Evolutionary conservation across 2,797 vertebrate genomes (phyloP), one percentile per base, ranked within the genome.

Genomic region (Okamejei kenojei): DNA sequence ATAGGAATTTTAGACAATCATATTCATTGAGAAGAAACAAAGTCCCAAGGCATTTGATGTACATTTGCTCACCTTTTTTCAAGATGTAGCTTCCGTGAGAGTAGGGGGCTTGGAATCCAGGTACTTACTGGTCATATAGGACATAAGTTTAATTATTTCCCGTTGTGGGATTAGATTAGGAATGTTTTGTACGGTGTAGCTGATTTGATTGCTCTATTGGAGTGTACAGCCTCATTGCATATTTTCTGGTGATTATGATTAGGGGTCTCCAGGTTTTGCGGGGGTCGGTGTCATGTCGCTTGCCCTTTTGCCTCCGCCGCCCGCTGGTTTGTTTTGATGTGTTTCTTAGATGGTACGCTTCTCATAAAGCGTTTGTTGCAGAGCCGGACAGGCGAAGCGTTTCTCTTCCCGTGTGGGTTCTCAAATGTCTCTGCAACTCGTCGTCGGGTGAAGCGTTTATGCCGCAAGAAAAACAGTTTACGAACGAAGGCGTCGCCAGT

Each of bases 211-310:
- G 97, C 94, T 96, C 95, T 95, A 95, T 96, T 95, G 93, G 97
- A 96, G 93, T 97, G 96, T 4, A 97, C 97, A 92, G 98, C 98
- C 32, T 99, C 96, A 99, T 96, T 95, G 97, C 95, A 99, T 98
- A 97, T 99, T n/a, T n/a, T n/a, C 99, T 0, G 99, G 99, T 93
- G 99, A 99, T 95, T 98, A 98, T 94, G 99, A 99, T 94, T 96
- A 93, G 99, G 98, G 93, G 99, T 99, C 97, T 99, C 99, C 96
- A 99, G 96, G 97, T 99, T n/a, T n/a, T 99, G 96, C 98, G 99
- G 97, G 98, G 98, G 97, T 99, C 99, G 96, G 99, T 99, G 97
- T 99, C 99, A 95, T 99, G 96, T 99, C 98, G 97, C 98, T 99
- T 93, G 98, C 98, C 95, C 99, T 99, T 97, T 99, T 99, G 95